Evolutionary conservation across 2,797 vertebrate species (phyloP).

Genomic region (Brachyrhaphis roseni): DNA sequence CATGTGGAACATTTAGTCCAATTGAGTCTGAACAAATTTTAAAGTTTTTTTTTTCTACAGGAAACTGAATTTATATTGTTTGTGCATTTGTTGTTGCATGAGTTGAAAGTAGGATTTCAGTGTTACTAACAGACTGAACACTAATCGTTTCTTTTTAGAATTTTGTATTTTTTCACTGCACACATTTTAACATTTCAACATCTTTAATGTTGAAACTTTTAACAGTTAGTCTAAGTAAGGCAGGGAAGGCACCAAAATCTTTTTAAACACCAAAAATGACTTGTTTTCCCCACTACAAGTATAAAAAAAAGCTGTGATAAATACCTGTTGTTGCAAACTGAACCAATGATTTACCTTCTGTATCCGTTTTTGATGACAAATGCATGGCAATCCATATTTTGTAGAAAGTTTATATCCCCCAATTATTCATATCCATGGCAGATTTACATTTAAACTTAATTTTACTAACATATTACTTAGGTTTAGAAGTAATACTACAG

Average conservation of each 20-base stretch:
- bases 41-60: neutral
- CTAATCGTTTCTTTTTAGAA: neutral
- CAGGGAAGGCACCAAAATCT: too few relatives aligned
- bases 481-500: neutral
- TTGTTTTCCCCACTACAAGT: neutral
- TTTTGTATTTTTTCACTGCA: slow-evolving; percentile 20
- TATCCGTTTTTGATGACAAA: neutral
- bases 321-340: slow-evolving; percentile 9
- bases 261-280: neutral
- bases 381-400: neutral
- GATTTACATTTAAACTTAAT: neutral
- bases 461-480: neutral
- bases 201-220: neutral
- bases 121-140: slow-evolving; percentile 47
- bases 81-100: slow-evolving; percentile 3
- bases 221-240: neutral
- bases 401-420: neutral
- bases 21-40: neutral
- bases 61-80: slow-evolving; percentile 37
- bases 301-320: neutral
- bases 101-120: slow-evolving; percentile 26
- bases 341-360: slow-evolving; percentile 19
- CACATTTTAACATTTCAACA: neutral
- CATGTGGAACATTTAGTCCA: slow-evolving; percentile 9
- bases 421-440: neutral